phyloP scores from a whole-genome alignment of 2,113 vertebrate genomes.

The Strix aluco region DNA sequence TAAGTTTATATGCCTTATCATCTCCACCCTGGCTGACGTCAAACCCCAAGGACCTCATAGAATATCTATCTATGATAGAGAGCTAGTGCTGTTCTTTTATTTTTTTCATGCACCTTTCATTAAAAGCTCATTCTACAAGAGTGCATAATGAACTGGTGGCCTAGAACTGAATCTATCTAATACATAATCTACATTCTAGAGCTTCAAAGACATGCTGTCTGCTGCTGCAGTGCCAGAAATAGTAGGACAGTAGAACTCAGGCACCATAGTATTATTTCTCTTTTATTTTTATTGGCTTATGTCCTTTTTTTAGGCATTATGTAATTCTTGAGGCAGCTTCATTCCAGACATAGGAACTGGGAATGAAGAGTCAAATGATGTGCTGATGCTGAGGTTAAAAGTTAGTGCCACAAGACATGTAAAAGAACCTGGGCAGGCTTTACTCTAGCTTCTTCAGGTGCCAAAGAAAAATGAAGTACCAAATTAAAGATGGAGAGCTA shows the following conservation, averaged over 20 bases:
- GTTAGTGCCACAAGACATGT: background rate
- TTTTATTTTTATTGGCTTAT: background rate
- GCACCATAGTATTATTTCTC: background rate
- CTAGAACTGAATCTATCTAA: background rate
- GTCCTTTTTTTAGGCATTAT: background rate
- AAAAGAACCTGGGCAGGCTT: background rate
- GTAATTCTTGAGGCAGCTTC: background rate
- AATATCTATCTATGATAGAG: background rate
- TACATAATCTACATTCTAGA: background rate
- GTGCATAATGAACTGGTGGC: background rate
- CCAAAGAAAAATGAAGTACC: background rate
- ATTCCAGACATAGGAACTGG: background rate
- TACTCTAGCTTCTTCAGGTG: background rate
- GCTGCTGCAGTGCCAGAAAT: background rate
- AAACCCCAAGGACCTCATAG: background rate
- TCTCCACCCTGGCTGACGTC: background rate
- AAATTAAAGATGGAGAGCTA: background rate
- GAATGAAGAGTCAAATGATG: background rate
- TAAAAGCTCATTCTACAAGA: background rate
- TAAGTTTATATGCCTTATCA: background rate
- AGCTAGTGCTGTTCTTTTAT: background rate
- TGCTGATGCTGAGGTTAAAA: background rate
- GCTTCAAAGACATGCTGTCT: background rate
- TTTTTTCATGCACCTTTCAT: background rate
- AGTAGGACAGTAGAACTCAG: background rate